A percentile compares a stretch with the other conserved stretches of the same genome.
Evolutionary conservation across 2,113 vertebrate species (phyloP).

Genomic region (Gavialis gangeticus): DNA sequence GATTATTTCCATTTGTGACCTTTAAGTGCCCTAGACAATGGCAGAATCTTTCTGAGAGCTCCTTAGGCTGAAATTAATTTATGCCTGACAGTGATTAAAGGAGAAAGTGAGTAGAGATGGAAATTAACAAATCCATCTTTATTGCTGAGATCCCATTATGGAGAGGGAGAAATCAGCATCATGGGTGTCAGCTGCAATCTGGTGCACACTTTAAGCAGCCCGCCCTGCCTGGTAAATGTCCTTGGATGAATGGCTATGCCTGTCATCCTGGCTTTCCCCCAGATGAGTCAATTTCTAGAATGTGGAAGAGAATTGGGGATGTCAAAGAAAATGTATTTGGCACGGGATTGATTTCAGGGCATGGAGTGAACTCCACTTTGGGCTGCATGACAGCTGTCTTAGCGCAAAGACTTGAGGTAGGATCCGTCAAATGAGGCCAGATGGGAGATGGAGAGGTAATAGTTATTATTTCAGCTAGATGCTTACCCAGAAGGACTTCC

Average conservation of each 20-base stretch:
- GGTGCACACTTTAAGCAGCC: conserved; percentile 71
- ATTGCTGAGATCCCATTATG: conserved; percentile 83
- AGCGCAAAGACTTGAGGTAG: not conserved
- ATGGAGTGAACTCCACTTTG: not conserved
- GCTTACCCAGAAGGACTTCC: not conserved
- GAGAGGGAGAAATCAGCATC: conserved; percentile 75
- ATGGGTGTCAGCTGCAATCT: conserved; percentile 80
- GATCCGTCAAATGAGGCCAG: not conserved
- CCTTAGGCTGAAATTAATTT: conserved; percentile 83
- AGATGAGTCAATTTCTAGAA: conserved; percentile 59
- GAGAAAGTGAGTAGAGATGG: conserved; percentile 78
- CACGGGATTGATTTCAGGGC: not conserved
- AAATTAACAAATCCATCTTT: conserved; percentile 85
- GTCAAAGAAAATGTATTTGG: not conserved
- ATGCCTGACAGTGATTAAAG: conserved; percentile 83
- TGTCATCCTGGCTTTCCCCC: conserved; percentile 35
- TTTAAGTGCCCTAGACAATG: conserved; percentile 71
- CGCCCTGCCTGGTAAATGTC: conserved; percentile 70
- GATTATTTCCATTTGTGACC: conserved; percentile 71
- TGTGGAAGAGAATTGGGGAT: conserved; percentile 1
- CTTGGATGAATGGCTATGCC: conserved; percentile 66
- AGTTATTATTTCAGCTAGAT: not conserved
- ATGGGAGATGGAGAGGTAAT: not conserved
- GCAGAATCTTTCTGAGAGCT: conserved; percentile 77
- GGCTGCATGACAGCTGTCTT: not conserved